Percentiles rank a stretch among this genome's conserved stretches.
Evolutionary conservation across 2,888 invertebrate species (phyloP).

Genomic region (Nomada ruficornis): DNA sequence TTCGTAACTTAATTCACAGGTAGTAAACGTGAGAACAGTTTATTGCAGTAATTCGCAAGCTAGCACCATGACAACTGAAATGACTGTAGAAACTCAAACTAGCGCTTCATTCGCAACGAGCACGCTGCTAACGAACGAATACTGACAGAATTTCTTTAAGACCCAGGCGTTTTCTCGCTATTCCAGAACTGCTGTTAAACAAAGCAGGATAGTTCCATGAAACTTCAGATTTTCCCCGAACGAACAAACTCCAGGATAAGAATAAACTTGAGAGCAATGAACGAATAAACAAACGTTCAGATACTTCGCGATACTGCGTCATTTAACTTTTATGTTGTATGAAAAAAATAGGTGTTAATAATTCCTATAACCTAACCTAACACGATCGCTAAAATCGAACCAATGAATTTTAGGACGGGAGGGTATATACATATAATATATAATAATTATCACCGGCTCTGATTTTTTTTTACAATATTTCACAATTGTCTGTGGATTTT

Average conservation of each 20-base stretch:
- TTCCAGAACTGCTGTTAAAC: background rate
- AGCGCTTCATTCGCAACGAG: background rate
- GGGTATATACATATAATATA: no score
- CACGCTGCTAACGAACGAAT: background rate
- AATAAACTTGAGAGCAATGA: background rate
- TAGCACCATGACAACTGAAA: background rate
- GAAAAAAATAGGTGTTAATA: background rate
- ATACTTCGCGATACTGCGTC: background rate
- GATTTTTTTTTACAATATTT: no score
- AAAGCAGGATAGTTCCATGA: constrained; percentile 10
- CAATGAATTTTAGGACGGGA: no score
- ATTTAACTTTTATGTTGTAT: background rate
- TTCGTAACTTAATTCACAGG: background rate
- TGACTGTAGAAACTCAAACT: background rate
- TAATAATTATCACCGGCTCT: no score
- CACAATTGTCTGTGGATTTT: no score
- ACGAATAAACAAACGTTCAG: constrained; percentile 3
- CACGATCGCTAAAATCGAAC: no score
- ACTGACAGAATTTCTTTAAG: constrained; percentile 18
- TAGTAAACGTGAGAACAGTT: constrained; percentile 1
- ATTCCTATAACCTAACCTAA: no score
- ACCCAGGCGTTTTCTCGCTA: background rate
- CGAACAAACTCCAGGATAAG: background rate
- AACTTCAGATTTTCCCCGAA: background rate
- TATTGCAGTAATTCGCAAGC: background rate